Conservation (phyloP, 2,113 vertebrate genomes). For the Sceloporus undulatus region DNA sequence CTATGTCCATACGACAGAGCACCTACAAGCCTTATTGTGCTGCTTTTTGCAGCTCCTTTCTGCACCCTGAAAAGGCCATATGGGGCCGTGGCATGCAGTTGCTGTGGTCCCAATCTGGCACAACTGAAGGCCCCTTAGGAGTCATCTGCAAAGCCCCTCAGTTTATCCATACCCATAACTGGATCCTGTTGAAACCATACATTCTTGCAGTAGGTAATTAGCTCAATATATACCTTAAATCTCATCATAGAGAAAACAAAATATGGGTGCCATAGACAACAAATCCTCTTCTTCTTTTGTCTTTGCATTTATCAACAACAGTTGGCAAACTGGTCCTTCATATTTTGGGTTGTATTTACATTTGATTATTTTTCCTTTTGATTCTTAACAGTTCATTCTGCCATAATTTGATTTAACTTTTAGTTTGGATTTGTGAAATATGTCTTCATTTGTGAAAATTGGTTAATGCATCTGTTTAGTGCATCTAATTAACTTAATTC, state of each 20-base stretch:
- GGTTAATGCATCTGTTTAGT: conserved; percentile 37
- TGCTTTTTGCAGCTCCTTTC: too few species aligned
- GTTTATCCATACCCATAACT: background rate
- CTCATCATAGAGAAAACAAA: background rate
- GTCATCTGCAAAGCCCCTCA: too few species aligned
- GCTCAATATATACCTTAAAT: background rate
- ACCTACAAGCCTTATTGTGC: too few species aligned
- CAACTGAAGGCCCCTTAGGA: too few species aligned
- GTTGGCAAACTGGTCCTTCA: background rate
- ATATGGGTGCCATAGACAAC: background rate
- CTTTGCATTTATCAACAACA: background rate
- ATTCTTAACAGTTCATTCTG: conserved; percentile 27
- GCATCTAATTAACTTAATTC: conserved; percentile 33
- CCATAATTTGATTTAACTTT: conserved; percentile 38
- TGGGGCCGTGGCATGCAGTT: too few species aligned
- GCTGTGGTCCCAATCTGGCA: too few species aligned
- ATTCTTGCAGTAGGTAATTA: background rate
- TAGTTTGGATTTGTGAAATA: conserved; percentile 22
- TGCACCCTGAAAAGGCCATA: too few species aligned
- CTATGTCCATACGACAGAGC: too few species aligned
- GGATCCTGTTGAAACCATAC: background rate
- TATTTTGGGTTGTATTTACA: background rate
- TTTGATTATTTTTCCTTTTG: conserved; percentile 12
- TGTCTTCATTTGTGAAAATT: conserved; percentile 40
- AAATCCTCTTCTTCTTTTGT: background rate